phyloP scores from a whole-genome alignment of 1,140 invertebrate species.

The Lucilia cuprina region DNA sequence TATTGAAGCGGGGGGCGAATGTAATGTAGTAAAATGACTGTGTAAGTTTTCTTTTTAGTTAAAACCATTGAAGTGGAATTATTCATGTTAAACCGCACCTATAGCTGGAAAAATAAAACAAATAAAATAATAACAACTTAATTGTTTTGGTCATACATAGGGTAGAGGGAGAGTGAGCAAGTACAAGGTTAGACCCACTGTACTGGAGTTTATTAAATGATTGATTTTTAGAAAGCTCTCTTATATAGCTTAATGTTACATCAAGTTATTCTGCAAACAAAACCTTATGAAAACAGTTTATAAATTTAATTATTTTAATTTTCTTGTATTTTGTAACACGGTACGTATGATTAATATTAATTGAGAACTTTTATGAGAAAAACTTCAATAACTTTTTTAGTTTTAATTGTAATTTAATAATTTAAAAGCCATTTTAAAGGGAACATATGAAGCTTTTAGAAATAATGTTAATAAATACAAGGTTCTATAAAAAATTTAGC shows the following conservation, averaged over 20 bases:
- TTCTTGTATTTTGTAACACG: background rate
- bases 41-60: background rate
- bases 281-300: background rate
- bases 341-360: background rate
- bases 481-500: too few relatives aligned
- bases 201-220: too few relatives aligned
- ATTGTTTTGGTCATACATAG: too few relatives aligned
- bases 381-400: background rate
- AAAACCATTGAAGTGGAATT: background rate
- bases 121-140: background rate
- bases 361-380: background rate
- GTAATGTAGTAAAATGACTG: background rate
- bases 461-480: background rate
- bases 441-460: background rate
- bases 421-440: background rate
- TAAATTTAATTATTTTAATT: background rate
- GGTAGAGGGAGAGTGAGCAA: too few relatives aligned
- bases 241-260: too few relatives aligned
- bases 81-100: background rate
- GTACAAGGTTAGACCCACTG: too few relatives aligned
- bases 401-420: background rate
- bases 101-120: background rate
- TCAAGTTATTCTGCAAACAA: too few relatives aligned
- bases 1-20: background rate
- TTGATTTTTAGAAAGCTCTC: too few relatives aligned